A percentile compares a stretch with the other conserved stretches of the same genome.
phyloP scores from a whole-genome alignment of 2,797 vertebrate genomes.

The Hirundo rustica region DNA sequence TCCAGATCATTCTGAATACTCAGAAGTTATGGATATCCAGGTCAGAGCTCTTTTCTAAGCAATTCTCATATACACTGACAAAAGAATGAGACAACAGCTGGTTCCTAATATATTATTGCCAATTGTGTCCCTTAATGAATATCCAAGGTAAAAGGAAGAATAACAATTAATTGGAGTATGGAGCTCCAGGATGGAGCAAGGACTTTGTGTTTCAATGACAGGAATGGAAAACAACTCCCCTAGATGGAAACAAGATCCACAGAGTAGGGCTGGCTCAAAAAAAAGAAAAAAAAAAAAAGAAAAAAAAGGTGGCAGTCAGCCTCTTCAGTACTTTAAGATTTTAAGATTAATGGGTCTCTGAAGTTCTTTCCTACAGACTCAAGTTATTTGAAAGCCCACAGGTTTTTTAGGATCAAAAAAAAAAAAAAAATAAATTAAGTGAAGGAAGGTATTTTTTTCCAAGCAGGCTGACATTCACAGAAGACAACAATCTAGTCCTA shows the following conservation, averaged over 20 bases:
- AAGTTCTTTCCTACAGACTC: background rate
- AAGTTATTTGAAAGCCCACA: background rate
- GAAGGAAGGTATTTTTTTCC: background rate
- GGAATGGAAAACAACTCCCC: background rate
- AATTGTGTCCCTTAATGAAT: background rate
- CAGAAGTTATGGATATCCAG: background rate
- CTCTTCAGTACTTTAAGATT: background rate
- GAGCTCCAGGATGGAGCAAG: background rate
- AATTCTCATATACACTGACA: background rate
- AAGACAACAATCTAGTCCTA: background rate
- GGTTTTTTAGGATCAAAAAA: background rate
- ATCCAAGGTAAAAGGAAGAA: background rate
- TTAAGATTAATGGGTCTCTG: background rate
- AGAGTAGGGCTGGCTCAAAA: background rate
- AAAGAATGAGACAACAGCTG: background rate
- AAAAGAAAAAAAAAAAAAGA: background rate
- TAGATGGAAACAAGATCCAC: background rate
- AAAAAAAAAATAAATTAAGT: background rate
- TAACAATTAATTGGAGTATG: background rate
- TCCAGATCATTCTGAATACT: background rate
- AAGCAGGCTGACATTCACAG: background rate
- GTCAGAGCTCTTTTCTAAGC: background rate
- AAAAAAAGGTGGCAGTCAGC: background rate
- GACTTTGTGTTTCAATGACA: background rate
- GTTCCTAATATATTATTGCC: background rate